Conservation (phyloP, 2,113 vertebrate genomes). For the Copsychus sechellarum region DNA sequence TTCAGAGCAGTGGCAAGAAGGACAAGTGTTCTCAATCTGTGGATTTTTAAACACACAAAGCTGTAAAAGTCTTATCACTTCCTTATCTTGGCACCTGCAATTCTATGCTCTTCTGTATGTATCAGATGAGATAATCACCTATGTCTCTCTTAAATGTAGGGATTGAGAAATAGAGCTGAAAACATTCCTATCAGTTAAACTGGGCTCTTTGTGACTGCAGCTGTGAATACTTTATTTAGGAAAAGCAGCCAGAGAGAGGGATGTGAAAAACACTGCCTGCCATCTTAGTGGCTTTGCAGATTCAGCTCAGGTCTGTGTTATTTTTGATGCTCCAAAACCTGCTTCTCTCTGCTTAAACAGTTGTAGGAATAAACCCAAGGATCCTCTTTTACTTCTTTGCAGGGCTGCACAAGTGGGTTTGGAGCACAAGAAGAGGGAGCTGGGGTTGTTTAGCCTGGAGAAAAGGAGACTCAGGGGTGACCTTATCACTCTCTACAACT, state of each 20-base stretch:
- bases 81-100: neutral
- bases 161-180: neutral
- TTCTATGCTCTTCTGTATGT: neutral
- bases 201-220: neutral
- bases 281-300: neutral
- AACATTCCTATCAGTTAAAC: neutral
- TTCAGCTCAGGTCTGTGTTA: neutral
- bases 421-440: neutral
- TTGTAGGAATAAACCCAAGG: neutral
- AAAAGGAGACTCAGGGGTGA: neutral
- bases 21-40: neutral
- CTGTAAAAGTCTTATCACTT: neutral
- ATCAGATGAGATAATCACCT: neutral
- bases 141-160: neutral
- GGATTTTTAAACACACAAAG: neutral
- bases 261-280: neutral
- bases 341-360: neutral
- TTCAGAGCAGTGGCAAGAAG: neutral
- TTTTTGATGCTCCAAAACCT: neutral
- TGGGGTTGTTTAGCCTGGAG: neutral
- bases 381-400: neutral
- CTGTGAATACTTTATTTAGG: neutral
- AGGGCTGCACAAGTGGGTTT: neutral
- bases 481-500: too few species aligned
- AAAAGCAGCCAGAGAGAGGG: neutral